Evolutionary conservation across 37 sponge, comb jelly and placozoan genomes (phyloP).

Genomic region (Halisarca cf. caerulea): DNA sequence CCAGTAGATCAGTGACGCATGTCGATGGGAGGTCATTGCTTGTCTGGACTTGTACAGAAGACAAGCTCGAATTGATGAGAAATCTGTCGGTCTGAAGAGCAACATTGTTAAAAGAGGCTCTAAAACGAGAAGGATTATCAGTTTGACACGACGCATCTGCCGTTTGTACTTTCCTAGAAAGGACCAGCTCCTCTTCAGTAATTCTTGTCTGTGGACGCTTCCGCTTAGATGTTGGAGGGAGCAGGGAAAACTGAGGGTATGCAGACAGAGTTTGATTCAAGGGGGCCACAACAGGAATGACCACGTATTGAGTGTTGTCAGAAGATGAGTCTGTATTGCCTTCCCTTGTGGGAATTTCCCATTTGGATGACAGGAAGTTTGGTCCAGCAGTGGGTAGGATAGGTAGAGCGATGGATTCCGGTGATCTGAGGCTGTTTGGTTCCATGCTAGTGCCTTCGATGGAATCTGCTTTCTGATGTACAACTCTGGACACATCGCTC

Average conservation of each 20-base stretch:
- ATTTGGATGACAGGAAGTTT: neutral
- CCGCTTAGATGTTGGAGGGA: neutral
- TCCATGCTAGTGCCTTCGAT: neutral
- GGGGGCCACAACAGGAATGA: constrained; percentile 12
- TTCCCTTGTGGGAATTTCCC: neutral
- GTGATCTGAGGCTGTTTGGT: neutral
- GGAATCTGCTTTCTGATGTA: neutral
- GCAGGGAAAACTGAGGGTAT: neutral
- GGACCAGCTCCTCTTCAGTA: neutral
- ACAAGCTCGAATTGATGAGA: neutral
- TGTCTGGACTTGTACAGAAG: constrained; percentile 9
- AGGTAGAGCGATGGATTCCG: too few relatives aligned
- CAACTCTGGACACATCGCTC: neutral
- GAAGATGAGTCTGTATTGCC: neutral
- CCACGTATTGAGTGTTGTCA: neutral
- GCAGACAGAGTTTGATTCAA: neutral
- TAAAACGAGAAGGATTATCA: neutral
- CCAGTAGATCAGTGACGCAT: neutral
- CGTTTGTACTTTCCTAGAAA: neutral
- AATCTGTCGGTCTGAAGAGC: too few relatives aligned
- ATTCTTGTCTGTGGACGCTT: neutral
- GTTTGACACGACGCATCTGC: neutral
- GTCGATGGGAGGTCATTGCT: neutral
- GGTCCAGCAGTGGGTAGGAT: too few relatives aligned
- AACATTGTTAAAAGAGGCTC: neutral